Base-by-base conservation (phyloP, 2,888 invertebrate genomes). In the Cephus spinipes region DNA sequence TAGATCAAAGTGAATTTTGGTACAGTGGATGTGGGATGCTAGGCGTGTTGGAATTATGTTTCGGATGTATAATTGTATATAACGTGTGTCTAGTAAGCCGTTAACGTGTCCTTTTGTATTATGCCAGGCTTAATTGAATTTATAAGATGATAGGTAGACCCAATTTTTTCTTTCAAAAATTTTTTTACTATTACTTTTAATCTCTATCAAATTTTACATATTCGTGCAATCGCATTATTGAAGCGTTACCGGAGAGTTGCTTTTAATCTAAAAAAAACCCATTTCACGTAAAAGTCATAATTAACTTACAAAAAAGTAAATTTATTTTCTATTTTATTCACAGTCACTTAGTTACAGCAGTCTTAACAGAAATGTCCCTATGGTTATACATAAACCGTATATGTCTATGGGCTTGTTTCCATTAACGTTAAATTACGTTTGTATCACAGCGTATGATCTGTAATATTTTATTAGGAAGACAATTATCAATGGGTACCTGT, bases 41-140 rank as follows among this genome's bases (percentile, higher is more conserved):
- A 23, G 23, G 9, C 2, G 3, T 23, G 9, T 3, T 23, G 9
- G 9, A 6, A 1, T 55, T 55, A 55, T 55, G 55, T 23, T 9
- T 55, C 23, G 23, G 1, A 78, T 80, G 81, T 79, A 79, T 80
- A 81, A 79, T 80, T 30, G 75, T 78, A 80, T 77, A 80, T 83
- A 83, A 83, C 78, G 79, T 80, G 79, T 81, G 80, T 83, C 78
- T 80, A 81, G 78, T 81, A 78, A 81, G 81, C 80, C 81, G 81
- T 81, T 81, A 83, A 83, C 80, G 81, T 81, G 83, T 81, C 81
- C 79, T 80, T 83, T 81, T 81, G 78, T 77, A 81, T 79, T 79
- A 77, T 78, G 80, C 81, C 80, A 76, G 81, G 81, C 79, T 80
- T 83, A 80, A 80, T 77, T 79, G 76, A 80, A 81, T 81, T 79